Evolutionary conservation across 2,888 invertebrate genomes (phyloP), one percentile per base, ranked within the genome.

Genomic region (Laothoe populi): DNA sequence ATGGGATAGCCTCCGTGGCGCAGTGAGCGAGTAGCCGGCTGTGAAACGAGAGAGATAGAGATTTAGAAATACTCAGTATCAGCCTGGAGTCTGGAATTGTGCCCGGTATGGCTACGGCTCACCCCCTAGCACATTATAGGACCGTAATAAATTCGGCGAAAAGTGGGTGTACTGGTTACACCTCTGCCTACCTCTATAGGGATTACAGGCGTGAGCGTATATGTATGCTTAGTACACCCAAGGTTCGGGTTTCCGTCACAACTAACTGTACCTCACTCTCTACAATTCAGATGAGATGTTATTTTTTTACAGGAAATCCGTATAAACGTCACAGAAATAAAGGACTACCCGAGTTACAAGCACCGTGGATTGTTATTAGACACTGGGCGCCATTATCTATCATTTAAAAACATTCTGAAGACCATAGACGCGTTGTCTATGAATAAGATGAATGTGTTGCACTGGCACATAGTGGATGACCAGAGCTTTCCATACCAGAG

Each of bases 381-480:
- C 82, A 97, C 98, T 0, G 95, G 97, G 0, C 93, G 99, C 1
- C 99, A 99, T 86, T 99, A 94, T 79, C 87, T 98, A 11, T 95
- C 96, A 0, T 82, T 96, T 46, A 76, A 86, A 0, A 94, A 94
- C 48, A 95, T 98, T 61, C 81, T 94, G 31, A 83, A 93, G 58
- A 95, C 94, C 0, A 77, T 98, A 71, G 97, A 98, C 69, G 96
- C 96, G 0, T 97, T 98, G 97, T 94, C 96, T 0, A 96, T 96
- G 83, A 98, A 98, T 82, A 99, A 99, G 87, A 87, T 98, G 79
- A 99, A 99, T 84, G 97, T 98, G 0, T 95, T 99, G 65, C 98
- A 99, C 83, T 99, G 98, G 98, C 99, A 99, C 82, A 96, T 99
- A 57, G 96, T 96, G 0, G 99, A 99, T 82, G 98, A 98, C 82